Conservation (phyloP, 2,113 vertebrate species). For the Donacobius atricapilla region DNA sequence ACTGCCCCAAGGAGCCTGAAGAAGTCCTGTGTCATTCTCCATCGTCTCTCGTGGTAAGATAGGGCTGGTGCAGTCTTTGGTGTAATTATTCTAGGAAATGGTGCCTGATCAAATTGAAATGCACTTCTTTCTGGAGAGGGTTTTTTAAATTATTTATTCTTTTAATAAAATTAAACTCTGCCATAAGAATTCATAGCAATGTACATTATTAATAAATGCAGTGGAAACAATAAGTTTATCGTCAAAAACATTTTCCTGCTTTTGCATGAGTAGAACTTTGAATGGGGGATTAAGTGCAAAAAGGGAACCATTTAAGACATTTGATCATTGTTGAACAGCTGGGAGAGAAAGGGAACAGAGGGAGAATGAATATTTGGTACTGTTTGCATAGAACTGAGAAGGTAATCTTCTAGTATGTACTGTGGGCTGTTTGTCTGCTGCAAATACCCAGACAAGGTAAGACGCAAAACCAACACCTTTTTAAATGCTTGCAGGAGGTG, state of each 20-base stretch:
- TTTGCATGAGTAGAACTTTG: neutral
- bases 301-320: neutral
- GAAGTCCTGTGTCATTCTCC: slow-evolving; percentile 75
- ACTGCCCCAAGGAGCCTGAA: slow-evolving; percentile 76
- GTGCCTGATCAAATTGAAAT: neutral
- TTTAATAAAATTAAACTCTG: neutral
- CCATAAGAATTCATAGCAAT: neutral
- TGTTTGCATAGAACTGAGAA: neutral
- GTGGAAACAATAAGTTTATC: neutral
- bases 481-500: neutral
- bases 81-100: neutral
- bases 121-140: neutral
- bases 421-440: neutral
- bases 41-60: slow-evolving; percentile 75
- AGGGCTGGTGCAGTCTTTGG: neutral
- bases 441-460: neutral
- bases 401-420: neutral
- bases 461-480: neutral
- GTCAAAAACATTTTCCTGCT: neutral
- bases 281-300: neutral
- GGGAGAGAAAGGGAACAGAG: neutral
- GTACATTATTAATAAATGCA: neutral
- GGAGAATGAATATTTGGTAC: neutral
- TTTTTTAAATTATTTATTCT: neutral
- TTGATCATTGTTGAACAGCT: neutral